Base-by-base conservation (phyloP, 37 sponge, comb jelly and placozoan genomes). In the Tethya wilhelma region DNA sequence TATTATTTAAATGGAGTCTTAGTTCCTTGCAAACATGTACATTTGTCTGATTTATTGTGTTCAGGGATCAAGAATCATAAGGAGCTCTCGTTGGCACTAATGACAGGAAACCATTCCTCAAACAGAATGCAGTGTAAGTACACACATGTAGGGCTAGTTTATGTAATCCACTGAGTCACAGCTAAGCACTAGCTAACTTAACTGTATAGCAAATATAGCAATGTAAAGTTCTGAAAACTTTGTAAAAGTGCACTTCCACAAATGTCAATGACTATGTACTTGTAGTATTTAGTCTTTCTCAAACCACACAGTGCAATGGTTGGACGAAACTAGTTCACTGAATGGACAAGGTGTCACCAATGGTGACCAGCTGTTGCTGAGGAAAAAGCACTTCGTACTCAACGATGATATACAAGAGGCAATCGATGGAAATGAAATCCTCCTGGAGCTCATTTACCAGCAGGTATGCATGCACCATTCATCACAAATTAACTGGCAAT, bases 351-450 rank as follows among this genome's bases (percentile, higher is more conserved):
- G 73, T 2, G 70, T 90, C 0, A 30, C 76, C 7, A 38, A 75
- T 72, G 84, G 79, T 42, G 86, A 83, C 56, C 80, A 56, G 1
- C 63, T 90, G 0, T 73, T 78, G 22, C 77, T 90, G 1, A 55
- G 88, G 53, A 88, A 88, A 78, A 88, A 88, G 73, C 82, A 77
- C 66, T 88, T 88, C 57, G 70, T 88, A 0, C 58, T 88, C 38
- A 88, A 88, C 55, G 82, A 81, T 45, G 88, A 88, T 43, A 56
- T 88, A 8, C 9, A 26, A 9, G 88, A 88, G 46, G 88, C 88
- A 14, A 30, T 77, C 0, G 76, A 76, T 23, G 70, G 81, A 1
- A 88, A 88, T 44, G 12, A 60, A 36, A 1, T 59, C 9, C 63
- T 88, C 28, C 38, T 22, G 45, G 83, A 81, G 30, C 53, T 88